Base-by-base conservation (phyloP, 1,140 invertebrate genomes). In the Drosophila subobscura region DNA sequence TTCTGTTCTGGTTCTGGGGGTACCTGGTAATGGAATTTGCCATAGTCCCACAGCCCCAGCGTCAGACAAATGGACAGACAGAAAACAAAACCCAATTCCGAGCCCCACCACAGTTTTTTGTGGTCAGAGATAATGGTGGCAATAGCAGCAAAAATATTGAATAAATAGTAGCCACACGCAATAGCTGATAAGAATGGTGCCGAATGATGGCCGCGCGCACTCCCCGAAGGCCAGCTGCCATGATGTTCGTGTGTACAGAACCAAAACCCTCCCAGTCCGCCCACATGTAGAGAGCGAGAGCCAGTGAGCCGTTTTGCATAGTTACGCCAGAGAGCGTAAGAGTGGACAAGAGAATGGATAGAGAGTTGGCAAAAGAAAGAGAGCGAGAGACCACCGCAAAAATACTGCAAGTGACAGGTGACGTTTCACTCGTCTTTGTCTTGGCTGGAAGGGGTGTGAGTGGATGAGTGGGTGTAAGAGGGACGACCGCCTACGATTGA, bases 371-470 rank as follows among this genome's bases (percentile, higher is more conserved):
- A 12, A 12, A 37, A 37, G 10, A n/a, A 20, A 41, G 41, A 49
- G 41, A 60, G 37, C 41, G 23, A 47, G 20, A 41, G 56, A 52
- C 25, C n/a, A 25, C 49, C 49, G 49, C 59, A 81, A 88, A 86
- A 88, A 88, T 78, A 86, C 78, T 86, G 83, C 83, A 86, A 86
- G 75, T 78, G 77, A 86, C 83, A 86, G 83, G 83, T 86, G 81
- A 86, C 81, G 81, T 86, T 88, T 80, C 44, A 14, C 67, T 42
- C 37, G 49, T 42, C 12, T 25, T 33, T 59, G 25, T 65, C 41
- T 67, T 46, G 42, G 8, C 33, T 27, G 3, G 20, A 63, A 16
- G 42, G 40, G 27, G 61, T 51, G 44, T 49, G 61, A 64, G 67
- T 23, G 25, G 53, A 55, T 45, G 44, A 12, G 37, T 49, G 22